Conservation (phyloP, 2,888 invertebrate species). For the Macropis europaea region DNA sequence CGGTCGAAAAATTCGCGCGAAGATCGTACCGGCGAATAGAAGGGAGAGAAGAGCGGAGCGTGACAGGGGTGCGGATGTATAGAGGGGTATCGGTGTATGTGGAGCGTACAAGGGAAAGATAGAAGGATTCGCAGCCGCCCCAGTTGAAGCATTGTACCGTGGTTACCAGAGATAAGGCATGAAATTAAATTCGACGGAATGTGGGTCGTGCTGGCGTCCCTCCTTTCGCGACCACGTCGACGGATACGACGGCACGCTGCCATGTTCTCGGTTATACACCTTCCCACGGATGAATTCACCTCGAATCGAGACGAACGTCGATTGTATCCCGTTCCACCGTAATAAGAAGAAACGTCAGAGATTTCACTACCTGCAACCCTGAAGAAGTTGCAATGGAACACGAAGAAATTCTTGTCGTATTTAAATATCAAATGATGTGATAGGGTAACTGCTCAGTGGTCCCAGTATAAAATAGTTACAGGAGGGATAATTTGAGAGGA, state of each 20-base stretch:
- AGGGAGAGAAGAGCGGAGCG: neutral
- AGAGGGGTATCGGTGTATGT: conserved; percentile 27
- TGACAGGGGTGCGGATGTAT: conserved; percentile 11
- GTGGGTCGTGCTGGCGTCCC: conserved; percentile 65
- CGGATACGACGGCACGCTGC: conserved; percentile 8
- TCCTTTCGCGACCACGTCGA: conserved; percentile 38
- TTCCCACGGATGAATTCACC: no score
- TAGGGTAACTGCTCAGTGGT: no score
- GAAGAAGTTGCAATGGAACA: no score
- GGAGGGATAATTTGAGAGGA: no score
- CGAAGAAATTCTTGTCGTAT: no score
- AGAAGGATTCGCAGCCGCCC: conserved; percentile 68
- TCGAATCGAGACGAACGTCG: no score
- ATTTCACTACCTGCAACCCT: no score
- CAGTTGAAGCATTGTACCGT: conserved; percentile 69
- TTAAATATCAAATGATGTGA: no score
- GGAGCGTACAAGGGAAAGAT: conserved; percentile 46
- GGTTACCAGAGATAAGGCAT: conserved; percentile 73
- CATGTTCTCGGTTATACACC: no score
- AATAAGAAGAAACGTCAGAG: no score
- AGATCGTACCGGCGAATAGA: neutral
- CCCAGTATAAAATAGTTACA: no score
- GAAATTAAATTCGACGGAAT: conserved; percentile 74
- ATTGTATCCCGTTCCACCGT: no score
- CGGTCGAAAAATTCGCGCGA: neutral